Base-by-base conservation (phyloP, 2,888 invertebrate genomes). In the Anoncus sp. region DNA sequence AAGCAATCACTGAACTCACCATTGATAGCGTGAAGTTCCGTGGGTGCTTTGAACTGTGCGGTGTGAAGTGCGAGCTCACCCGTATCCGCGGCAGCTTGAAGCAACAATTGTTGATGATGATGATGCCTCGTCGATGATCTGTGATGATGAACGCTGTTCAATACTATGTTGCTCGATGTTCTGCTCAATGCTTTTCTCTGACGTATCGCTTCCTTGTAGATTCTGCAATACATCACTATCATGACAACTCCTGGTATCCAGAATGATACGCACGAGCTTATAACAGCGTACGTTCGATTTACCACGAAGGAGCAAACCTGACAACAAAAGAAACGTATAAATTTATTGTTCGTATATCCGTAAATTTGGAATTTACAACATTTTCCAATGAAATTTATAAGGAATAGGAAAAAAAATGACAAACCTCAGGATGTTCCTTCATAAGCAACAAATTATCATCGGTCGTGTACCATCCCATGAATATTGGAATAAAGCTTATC, bases 211-310 rank as follows among this genome's bases (percentile, higher is more conserved):
- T 97, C 97, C 89, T 96, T 93, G 86, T 91, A 92, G 88, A 97
- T 97, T 87, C 95, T 93, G 92, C 94, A 97, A 92, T 98, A 98
- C 96, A 97, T 98, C 55, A 96, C 96, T 86, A 98, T 95, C 98
- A 98, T 98, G 35, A 98, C 97, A 70, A 97, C 91, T 83, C 97
- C 97, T 5, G 98, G 98, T 90, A 98, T 97, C 97, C 98, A 98
- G 91, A 98, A 98, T 38, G 97, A 97, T 45, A 98, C 96, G 81
- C 96, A 96, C 75, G 97, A 97, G 60, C 97, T 97, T 79, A 98
- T 96, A 74, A 98, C 93, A 9, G 97, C 97, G 89, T 97, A 98
- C 40, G 96, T 95, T 89, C 95, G 95, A 90, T 98, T 98, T 16
- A 96, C 97, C 87, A 96, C 95, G 89, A 97, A 97, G 43, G 93